A percentile compares a stretch with the other conserved stretches of the same genome.
Evolutionary conservation across 30 jellyfish, hydroid and myxozoan genomes (phyloP).

Genomic region (Aurelia sp.): DNA sequence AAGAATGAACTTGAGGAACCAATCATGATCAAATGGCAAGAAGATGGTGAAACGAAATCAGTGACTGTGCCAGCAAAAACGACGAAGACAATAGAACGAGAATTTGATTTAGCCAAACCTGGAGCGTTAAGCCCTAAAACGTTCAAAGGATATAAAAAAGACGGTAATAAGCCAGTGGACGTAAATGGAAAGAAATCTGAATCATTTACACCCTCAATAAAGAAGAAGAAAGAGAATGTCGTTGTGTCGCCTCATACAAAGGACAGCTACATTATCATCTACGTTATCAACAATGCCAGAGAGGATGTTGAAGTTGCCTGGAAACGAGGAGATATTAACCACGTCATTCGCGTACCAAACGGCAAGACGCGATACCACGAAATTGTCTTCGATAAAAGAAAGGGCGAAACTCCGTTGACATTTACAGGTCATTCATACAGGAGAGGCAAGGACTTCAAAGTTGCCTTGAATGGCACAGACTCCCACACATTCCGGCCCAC

Average conservation of each 20-base stretch:
- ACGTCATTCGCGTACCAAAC: not conserved
- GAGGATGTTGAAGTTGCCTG: constrained; percentile 15
- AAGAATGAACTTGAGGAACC: constrained; percentile 24
- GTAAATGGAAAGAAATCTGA: constrained; percentile 13
- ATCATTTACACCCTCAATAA: constrained; percentile 18
- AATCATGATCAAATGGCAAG: constrained; percentile 35
- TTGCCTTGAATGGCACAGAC: constrained; percentile 15
- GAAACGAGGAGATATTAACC: constrained; percentile 12
- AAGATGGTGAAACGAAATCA: constrained; percentile 25
- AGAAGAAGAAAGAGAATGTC: not conserved
- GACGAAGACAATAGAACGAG: not conserved
- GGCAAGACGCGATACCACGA: constrained; percentile 12
- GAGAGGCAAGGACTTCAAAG: constrained; percentile 6
- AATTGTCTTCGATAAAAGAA: constrained; percentile 8
- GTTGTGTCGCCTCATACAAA: constrained; percentile 4
- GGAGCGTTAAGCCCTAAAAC: constrained; percentile 63
- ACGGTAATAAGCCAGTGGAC: constrained; percentile 8
- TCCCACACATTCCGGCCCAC: not conserved
- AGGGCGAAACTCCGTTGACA: constrained; percentile 8
- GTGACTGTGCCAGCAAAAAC: constrained; percentile 6
- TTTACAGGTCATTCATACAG: constrained; percentile 15
- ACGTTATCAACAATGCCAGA: constrained; percentile 22
- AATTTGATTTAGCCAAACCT: constrained; percentile 17
- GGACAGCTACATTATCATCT: constrained; percentile 2
- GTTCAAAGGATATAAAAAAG: constrained; percentile 16